Conservation (phyloP, 2,888 invertebrate species). For the Cheilosia soror region DNA sequence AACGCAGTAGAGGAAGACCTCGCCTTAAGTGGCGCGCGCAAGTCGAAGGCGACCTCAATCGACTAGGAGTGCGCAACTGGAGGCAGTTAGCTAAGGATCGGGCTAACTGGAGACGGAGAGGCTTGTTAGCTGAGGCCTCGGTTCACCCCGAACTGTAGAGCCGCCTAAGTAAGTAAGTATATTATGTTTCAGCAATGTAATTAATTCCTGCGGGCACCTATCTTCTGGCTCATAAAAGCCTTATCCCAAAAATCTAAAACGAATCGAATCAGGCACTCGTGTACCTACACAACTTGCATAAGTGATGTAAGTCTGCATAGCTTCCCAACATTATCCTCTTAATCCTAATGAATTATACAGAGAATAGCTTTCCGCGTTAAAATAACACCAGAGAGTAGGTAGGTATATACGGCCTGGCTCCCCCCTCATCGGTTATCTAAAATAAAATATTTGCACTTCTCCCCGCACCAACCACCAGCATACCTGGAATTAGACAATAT, state of each 20-base stretch:
- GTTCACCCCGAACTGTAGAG: no score
- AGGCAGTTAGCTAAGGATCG: no score
- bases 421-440: conserved; percentile 3
- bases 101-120: no score
- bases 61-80: no score
- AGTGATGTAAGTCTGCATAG: not conserved
- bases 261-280: conserved; percentile 7
- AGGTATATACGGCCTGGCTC: not conserved
- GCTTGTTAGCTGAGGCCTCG: no score
- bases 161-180: no score
- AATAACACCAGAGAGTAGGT: not conserved
- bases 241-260: not conserved
- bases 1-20: no score
- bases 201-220: not conserved
- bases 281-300: not conserved
- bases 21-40: no score
- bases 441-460: conserved; percentile 11
- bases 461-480: not conserved
- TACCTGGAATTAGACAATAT: conserved; percentile 1
- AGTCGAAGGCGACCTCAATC: no score
- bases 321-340: not conserved
- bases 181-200: not conserved
- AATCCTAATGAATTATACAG: conserved; percentile 12
- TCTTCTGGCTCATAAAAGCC: not conserved
- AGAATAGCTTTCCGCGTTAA: conserved; percentile 17